These are phyloP conservation scores for Luffia ferchaultella DNA, from an alignment of 2,888 invertebrate genomes.

Conservation along the genomic window DNA sequence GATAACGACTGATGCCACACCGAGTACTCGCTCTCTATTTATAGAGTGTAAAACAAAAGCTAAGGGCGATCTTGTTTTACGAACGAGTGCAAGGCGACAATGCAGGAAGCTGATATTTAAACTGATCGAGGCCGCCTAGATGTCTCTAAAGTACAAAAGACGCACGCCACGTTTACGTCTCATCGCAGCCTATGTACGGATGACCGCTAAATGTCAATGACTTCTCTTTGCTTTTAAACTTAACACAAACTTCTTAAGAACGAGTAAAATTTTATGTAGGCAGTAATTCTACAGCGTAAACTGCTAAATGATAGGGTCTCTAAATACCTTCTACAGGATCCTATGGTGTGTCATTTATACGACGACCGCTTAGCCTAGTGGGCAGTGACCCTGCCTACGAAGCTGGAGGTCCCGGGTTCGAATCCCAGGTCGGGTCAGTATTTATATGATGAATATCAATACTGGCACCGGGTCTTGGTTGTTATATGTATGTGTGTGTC, in stretches of 20 bases:
- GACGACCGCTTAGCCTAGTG: too few species aligned
- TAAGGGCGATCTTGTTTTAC: conserved; percentile 44
- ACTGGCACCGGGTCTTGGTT: too few species aligned
- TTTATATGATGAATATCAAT: too few species aligned
- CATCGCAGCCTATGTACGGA: background rate
- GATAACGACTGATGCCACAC: conserved; percentile 37
- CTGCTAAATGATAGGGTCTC: too few species aligned
- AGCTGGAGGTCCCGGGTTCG: too few species aligned
- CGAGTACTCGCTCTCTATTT: conserved; percentile 32
- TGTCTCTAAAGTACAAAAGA: conserved; percentile 12
- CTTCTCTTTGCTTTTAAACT: background rate
- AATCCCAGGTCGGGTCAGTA: too few species aligned
- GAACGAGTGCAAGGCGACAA: conserved; percentile 37
- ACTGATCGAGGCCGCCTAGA: conserved; percentile 36
- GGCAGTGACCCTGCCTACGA: too few species aligned
- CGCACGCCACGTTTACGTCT: background rate
- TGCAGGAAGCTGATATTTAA: conserved; percentile 53
- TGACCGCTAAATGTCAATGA: background rate
- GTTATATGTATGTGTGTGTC: too few species aligned
- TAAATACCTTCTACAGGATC: too few species aligned
- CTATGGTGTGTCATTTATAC: too few species aligned
- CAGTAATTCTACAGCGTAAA: too few species aligned
- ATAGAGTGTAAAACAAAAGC: conserved; percentile 32
- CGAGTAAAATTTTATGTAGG: too few species aligned
- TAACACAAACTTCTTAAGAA: background rate